These are phyloP conservation scores for Chionomys nivalis DNA, from an alignment of 2,113 vertebrate species.

Conservation along the genomic window DNA sequence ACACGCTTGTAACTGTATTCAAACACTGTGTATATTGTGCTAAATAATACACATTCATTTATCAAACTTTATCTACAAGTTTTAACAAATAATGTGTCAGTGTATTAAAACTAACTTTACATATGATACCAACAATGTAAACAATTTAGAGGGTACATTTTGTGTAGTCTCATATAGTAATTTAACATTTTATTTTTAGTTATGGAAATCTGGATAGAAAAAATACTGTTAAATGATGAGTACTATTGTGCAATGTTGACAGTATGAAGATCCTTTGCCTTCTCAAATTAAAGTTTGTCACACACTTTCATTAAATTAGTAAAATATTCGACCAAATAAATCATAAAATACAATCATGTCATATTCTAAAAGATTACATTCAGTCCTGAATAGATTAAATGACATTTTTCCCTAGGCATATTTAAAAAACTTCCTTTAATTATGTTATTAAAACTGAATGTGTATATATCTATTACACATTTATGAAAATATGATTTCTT, in stretches of 20 bases:
- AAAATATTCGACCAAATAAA: not conserved
- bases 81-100: slow-evolving; percentile 72
- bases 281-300: slow-evolving; percentile 77
- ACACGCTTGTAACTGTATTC: slow-evolving; percentile 40
- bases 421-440: slow-evolving; percentile 8
- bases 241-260: slow-evolving; percentile 81
- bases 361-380: not conserved
- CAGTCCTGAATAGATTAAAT: not conserved
- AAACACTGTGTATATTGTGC: slow-evolving; percentile 7
- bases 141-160: slow-evolving; percentile 82
- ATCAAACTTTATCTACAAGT: slow-evolving; percentile 42
- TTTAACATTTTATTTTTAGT: slow-evolving; percentile 83
- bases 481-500: not conserved
- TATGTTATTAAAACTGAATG: slow-evolving; percentile 25
- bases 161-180: slow-evolving; percentile 77
- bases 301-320: slow-evolving; percentile 56
- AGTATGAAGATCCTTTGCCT: slow-evolving; percentile 83
- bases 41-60: slow-evolving; percentile 38
- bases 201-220: slow-evolving; percentile 80
- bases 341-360: not conserved
- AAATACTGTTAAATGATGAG: slow-evolving; percentile 81
- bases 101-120: slow-evolving; percentile 79
- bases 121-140: slow-evolving; percentile 79
- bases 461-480: not conserved
- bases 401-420: not conserved